Base-by-base conservation (phyloP, 2,797 vertebrate genomes). In the Enteromius mattozi region DNA sequence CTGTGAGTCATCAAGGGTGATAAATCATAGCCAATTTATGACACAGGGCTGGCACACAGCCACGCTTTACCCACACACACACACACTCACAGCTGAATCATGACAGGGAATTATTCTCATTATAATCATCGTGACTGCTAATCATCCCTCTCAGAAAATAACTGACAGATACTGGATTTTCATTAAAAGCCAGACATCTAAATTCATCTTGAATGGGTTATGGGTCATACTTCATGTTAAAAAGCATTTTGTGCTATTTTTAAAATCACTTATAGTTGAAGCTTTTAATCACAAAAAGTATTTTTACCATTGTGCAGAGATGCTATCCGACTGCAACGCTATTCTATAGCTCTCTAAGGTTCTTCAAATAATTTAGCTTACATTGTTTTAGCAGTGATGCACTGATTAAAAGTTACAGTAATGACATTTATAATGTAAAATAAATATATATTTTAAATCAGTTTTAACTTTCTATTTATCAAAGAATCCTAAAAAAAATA, bases 1-100 rank as follows among this genome's bases (percentile, higher is more conserved):
- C 77, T 89, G 76, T 87, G 83, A 87, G 78, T 84, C 42, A 30
- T 88, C 82, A 85, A 81, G 59, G 8, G 51, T 61, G 27, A 79
- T 89, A 87, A 90, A 83, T 90, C 87, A 90, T 33, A 45, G 47
- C 10, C 21, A 42, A 86, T 74, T 85, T 90, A 51, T 83, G 84
- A 87, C 47, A 70, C 69, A 0, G 0, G 47, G 80, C n/a, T 90
- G 88, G 87, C 87, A 71, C 81, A 16, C 68, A 82, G 83, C 85
- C 86, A 81, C 30, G n/a, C 45, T 40, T 59, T 30, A 59, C 61
- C 0, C 30, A 21, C 33, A 19, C 16, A 35, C 12, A 30, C 24
- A 14, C 24, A 30, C 61, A 7, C 27, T 2, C 59, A 14, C 24
- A 61, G 37, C 21, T 70, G 40, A 37, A 56, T 76, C 4, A 51